A percentile compares a stretch with the other conserved stretches of the same genome.
Evolutionary conservation across 2,888 invertebrate genomes (phyloP).

Genomic region (Drosophila sordidapex): DNA sequence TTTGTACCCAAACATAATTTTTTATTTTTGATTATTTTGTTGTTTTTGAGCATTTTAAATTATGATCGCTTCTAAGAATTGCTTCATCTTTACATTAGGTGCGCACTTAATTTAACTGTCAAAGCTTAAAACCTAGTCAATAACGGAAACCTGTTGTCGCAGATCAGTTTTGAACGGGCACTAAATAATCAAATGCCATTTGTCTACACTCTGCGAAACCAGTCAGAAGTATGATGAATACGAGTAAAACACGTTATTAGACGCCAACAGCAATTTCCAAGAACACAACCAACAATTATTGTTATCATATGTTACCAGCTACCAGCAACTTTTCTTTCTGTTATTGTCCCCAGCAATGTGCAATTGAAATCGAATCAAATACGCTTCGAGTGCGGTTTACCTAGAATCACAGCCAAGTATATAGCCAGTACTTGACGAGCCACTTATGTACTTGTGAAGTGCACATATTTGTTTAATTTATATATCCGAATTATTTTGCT

Average conservation of each 20-base stretch:
- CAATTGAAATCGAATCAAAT: constrained; percentile 23
- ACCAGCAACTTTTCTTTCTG: constrained; percentile 7
- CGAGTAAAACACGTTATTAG: constrained; percentile 35
- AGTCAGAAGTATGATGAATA: constrained; percentile 33
- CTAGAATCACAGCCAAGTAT: constrained; percentile 25
- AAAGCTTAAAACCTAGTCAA: background rate
- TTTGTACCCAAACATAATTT: background rate
- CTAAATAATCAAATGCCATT: constrained; percentile 27
- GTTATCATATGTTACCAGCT: constrained; percentile 25
- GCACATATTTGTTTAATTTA: constrained; percentile 17
- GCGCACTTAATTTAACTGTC: background rate
- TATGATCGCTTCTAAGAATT: background rate
- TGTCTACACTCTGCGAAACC: constrained; percentile 33
- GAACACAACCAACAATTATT: constrained; percentile 42
- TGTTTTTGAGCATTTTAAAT: background rate
- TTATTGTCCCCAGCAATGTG: constrained; percentile 1
- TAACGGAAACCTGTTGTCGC: constrained; percentile 37
- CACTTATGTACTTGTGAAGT: constrained; percentile 4
- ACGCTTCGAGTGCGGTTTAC: constrained; percentile 23
- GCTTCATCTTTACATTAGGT: constrained; percentile 1
- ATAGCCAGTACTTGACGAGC: background rate
- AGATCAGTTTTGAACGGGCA: constrained; percentile 8
- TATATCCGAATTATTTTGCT: background rate
- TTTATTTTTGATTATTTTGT: constrained; percentile 23
- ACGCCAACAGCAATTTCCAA: constrained; percentile 37